Conservation (phyloP, 2,113 vertebrate genomes). For the Uria lomvia region DNA sequence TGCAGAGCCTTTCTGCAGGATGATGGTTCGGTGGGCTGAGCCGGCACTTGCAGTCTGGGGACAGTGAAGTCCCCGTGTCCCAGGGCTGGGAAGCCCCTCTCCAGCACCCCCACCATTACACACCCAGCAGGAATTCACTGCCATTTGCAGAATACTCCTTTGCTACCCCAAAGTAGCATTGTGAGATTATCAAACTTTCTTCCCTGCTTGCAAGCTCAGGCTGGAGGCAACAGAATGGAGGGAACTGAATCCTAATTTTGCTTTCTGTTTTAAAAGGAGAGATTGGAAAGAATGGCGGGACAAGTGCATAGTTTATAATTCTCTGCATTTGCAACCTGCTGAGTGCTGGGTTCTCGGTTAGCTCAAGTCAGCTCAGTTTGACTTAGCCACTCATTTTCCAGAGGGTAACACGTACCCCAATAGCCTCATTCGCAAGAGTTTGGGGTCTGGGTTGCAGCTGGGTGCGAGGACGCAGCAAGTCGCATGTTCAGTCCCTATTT, state of each 20-base stretch:
- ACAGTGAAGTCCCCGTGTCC: background rate
- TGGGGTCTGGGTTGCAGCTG: rapidly evolving
- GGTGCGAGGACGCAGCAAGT: background rate
- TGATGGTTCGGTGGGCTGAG: background rate
- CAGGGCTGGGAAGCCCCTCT: background rate
- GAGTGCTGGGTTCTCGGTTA: background rate
- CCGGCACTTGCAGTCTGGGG: rapidly evolving
- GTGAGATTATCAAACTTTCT: background rate
- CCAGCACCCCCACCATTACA: no score
- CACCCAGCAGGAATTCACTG: background rate
- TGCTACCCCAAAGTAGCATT: background rate
- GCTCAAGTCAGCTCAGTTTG: background rate
- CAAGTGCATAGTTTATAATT: background rate
- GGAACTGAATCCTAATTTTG: background rate
- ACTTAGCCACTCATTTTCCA: background rate
- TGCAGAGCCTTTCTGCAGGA: background rate
- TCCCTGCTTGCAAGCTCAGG: background rate
- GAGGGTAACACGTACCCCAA: background rate
- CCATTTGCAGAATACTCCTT: background rate
- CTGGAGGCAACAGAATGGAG: background rate
- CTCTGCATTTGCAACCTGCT: background rate
- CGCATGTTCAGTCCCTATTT: rapidly evolving
- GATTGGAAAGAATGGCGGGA: background rate
- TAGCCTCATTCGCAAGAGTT: rapidly evolving
- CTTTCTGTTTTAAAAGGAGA: background rate